phyloP scores from a whole-genome alignment of 2,797 vertebrate species.

The Gastrophryne carolinensis region DNA sequence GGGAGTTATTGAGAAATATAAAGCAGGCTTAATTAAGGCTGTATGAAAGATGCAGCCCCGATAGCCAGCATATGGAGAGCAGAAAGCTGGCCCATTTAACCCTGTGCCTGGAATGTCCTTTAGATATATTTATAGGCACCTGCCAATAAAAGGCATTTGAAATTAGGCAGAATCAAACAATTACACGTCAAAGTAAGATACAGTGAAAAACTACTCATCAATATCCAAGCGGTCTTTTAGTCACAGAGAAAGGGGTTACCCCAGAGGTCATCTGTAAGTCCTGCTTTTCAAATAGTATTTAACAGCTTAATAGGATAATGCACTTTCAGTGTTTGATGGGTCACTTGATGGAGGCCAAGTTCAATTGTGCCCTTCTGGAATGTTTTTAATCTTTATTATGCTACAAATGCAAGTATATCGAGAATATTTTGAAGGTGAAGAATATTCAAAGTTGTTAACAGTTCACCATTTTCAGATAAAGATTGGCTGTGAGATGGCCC shows the following conservation, averaged over 20 bases:
- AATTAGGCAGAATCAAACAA: conserved; percentile 1
- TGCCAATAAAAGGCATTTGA: conserved; percentile 15
- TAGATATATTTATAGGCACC: conserved; percentile 18
- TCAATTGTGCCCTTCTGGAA: conserved; percentile 55
- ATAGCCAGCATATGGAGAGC: too few relatives aligned
- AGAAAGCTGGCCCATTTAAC: too few relatives aligned
- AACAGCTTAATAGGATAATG: background rate
- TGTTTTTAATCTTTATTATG: conserved; percentile 54
- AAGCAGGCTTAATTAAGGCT: too few relatives aligned
- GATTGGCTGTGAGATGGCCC: conserved; percentile 31
- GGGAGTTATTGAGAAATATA: too few relatives aligned
- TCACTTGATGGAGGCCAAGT: background rate
- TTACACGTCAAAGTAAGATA: background rate
- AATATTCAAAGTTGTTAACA: conserved; percentile 43
- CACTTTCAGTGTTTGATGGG: background rate
- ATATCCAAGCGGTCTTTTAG: background rate
- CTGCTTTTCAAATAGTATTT: background rate
- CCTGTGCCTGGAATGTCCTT: too few relatives aligned
- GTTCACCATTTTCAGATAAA: conserved; percentile 54
- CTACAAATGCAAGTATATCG: conserved; percentile 43
- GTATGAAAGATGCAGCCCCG: too few relatives aligned
- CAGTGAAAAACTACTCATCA: conserved; percentile 23
- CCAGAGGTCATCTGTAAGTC: background rate
- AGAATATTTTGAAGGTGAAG: conserved; percentile 52
- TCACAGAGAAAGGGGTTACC: background rate